A percentile compares a stretch with the other conserved stretches of the same genome.
These are phyloP conservation scores for Rhynchomys soricoides DNA, from an alignment of 2,113 vertebrate genomes.

Conservation along the genomic window DNA sequence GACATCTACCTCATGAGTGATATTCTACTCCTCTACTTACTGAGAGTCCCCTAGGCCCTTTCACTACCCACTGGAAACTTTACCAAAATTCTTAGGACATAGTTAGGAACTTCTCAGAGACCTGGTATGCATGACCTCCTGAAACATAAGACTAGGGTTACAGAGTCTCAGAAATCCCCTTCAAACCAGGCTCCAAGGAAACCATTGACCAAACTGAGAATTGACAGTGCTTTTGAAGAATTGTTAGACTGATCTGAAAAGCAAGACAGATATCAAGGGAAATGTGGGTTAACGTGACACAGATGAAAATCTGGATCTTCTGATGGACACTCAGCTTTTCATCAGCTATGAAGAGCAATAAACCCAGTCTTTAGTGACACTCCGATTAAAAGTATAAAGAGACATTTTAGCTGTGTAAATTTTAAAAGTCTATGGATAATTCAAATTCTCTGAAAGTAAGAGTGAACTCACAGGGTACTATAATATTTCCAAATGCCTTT, in stretches of 20 bases:
- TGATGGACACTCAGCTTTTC: background rate
- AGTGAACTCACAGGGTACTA: background rate
- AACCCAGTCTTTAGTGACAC: background rate
- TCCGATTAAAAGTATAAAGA: background rate
- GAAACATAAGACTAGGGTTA: background rate
- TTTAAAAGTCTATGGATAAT: background rate
- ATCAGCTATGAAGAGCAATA: background rate
- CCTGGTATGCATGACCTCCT: background rate
- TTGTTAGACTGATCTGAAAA: background rate
- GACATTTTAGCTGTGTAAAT: background rate
- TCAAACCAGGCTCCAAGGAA: background rate
- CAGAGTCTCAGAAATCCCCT: background rate
- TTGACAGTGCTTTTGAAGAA: background rate
- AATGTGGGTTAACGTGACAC: background rate
- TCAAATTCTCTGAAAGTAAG: background rate
- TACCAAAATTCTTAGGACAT: background rate
- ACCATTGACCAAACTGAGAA: constrained; percentile 13
- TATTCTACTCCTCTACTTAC: background rate
- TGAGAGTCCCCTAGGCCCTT: background rate
- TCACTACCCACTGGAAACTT: background rate
- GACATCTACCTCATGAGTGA: background rate
- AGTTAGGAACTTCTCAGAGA: background rate
- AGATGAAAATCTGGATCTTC: background rate
- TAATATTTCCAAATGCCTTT: background rate
- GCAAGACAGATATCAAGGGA: background rate